phyloP scores from a whole-genome alignment of 2,888 invertebrate species.

The Drosophila colorata region DNA sequence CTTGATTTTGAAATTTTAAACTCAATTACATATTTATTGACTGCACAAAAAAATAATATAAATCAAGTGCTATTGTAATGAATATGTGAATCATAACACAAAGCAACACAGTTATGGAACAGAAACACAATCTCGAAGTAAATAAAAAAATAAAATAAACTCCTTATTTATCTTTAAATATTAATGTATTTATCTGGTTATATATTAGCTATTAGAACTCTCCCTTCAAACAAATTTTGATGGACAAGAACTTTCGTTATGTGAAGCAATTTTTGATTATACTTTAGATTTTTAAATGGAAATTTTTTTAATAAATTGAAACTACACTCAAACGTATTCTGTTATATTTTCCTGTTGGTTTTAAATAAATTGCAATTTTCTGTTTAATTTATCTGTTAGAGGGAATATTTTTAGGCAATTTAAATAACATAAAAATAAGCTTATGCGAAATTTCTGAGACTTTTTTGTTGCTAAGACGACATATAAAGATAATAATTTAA shows the following conservation, averaged over 20 bases:
- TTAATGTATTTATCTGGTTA: neutral
- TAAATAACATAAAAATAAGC: too few species aligned
- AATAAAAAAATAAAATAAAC: neutral
- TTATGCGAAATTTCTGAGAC: too few species aligned
- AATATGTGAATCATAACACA: slow-evolving; percentile 22
- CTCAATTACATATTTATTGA: slow-evolving; percentile 19
- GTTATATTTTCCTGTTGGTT: too few species aligned
- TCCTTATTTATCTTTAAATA: neutral
- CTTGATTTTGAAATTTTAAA: slow-evolving; percentile 18
- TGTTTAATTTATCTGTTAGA: neutral
- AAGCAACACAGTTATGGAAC: neutral
- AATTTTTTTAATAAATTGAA: too few species aligned
- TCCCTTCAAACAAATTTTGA: neutral
- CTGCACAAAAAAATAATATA: slow-evolving; percentile 9
- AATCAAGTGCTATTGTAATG: slow-evolving; percentile 8
- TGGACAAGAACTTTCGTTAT: too few species aligned
- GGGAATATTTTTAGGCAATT: neutral
- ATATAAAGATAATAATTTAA: too few species aligned
- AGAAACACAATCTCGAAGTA: neutral
- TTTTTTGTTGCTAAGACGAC: too few species aligned
- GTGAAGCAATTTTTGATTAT: too few species aligned
- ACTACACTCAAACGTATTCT: too few species aligned
- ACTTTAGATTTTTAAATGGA: too few species aligned
- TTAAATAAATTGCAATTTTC: neutral
- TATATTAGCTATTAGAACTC: neutral